Conservation (phyloP, 2,888 invertebrate species). For the Rhingia campestris region DNA sequence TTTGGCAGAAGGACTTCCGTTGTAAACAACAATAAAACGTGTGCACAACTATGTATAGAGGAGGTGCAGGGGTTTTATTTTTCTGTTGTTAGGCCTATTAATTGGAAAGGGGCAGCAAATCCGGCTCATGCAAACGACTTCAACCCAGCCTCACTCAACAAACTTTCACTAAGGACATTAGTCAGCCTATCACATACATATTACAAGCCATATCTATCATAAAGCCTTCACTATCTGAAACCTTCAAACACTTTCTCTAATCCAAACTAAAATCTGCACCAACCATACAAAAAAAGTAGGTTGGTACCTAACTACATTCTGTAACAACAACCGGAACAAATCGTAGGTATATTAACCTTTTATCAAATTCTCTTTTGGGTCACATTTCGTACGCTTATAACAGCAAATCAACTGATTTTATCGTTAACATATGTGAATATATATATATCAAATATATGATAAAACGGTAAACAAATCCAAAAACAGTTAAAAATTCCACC, state of each 20-base stretch:
- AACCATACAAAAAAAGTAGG: background rate
- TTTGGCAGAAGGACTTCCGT: constrained; percentile 62
- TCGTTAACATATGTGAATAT: no score
- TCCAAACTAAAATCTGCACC: background rate
- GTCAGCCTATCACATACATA: constrained; percentile 27
- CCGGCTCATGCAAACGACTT: constrained; percentile 49
- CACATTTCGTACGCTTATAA: background rate
- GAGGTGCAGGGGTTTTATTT: constrained; percentile 15
- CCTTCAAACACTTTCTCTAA: constrained; percentile 14
- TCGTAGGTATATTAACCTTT: constrained; percentile 1
- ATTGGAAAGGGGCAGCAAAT: constrained; percentile 42
- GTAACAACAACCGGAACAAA: constrained; percentile 15
- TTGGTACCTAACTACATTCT: constrained; percentile 4
- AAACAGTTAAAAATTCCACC: constrained; percentile 5
- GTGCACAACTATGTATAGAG: constrained; percentile 48
- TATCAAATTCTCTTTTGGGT: constrained; percentile 17
- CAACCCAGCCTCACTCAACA: constrained; percentile 7
- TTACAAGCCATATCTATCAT: background rate
- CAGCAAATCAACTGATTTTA: background rate
- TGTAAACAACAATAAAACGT: constrained; percentile 67
- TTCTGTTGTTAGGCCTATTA: constrained; percentile 43
- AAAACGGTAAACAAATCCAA: constrained; percentile 19
- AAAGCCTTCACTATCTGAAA: background rate
- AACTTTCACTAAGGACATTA: constrained; percentile 52
- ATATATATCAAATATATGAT: background rate